A percentile compares a stretch with the other conserved stretches of the same genome.
Conservation (phyloP, 2,888 invertebrate species). For the Willowsia nigromaculata region DNA sequence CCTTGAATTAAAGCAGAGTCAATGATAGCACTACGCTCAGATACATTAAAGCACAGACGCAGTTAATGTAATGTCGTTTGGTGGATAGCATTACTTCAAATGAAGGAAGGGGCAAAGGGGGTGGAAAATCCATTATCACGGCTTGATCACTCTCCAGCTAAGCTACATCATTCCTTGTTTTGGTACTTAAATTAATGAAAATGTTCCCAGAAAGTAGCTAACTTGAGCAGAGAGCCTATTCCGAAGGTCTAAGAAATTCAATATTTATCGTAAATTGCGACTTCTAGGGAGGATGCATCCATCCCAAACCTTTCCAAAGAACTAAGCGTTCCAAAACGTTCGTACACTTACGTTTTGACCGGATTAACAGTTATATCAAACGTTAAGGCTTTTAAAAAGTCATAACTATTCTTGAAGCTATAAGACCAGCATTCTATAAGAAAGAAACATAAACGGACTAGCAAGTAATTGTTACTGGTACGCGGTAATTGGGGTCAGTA, state of each 20-base stretch:
- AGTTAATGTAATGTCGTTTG: not conserved
- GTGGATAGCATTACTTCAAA: not conserved
- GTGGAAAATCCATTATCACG: slow-evolving; percentile 58
- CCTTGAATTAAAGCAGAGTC: not conserved
- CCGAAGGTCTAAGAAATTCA: too few species aligned
- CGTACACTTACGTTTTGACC: too few species aligned
- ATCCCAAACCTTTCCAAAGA: too few species aligned
- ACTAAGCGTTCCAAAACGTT: too few species aligned
- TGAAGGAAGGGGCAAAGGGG: slow-evolving; percentile 9
- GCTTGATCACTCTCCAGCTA: slow-evolving; percentile 40
- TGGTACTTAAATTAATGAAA: not conserved
- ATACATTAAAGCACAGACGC: not conserved
- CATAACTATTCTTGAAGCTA: too few species aligned
- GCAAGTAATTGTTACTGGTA: not conserved
- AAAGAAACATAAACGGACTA: too few species aligned
- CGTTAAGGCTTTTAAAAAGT: too few species aligned
- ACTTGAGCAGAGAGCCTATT: too few species aligned
- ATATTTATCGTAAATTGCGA: too few species aligned
- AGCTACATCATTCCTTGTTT: not conserved
- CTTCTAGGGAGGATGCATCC: too few species aligned
- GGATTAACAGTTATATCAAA: too few species aligned
- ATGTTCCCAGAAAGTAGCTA: not conserved
- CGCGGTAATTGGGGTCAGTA: not conserved
- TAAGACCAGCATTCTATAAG: too few species aligned
- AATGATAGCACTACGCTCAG: not conserved